A percentile compares a stretch with the other conserved stretches of the same genome.
Conservation (phyloP, 2,797 vertebrate species). For the Spatula clypeata region DNA sequence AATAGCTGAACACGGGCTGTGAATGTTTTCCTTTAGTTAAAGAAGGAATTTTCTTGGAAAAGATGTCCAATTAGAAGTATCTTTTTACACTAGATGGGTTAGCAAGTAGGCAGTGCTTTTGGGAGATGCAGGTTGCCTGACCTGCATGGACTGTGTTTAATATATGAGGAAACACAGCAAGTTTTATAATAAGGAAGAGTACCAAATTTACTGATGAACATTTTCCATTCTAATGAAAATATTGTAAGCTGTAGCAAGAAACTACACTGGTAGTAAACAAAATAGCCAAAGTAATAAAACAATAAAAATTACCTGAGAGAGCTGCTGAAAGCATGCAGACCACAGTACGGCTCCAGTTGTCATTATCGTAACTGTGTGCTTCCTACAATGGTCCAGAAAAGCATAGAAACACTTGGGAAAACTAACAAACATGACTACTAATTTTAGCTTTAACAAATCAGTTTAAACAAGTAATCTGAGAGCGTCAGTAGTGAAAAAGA, state of each 20-base stretch:
- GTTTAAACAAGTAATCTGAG: too few relatives aligned
- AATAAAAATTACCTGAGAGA: not conserved
- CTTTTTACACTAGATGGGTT: not conserved
- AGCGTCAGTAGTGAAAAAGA: too few relatives aligned
- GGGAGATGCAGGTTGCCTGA: not conserved
- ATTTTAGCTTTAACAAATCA: too few relatives aligned
- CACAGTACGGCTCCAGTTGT: too few relatives aligned
- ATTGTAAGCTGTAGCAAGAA: not conserved
- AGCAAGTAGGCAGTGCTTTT: not conserved
- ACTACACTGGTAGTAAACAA: rapidly evolving
- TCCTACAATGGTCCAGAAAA: too few relatives aligned
- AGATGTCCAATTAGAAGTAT: not conserved
- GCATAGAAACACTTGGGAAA: too few relatives aligned
- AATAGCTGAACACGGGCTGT: not conserved
- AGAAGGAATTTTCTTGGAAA: not conserved
- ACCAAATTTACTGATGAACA: not conserved
- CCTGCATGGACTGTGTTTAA: rapidly evolving
- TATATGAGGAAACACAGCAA: not conserved
- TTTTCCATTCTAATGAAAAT: not conserved
- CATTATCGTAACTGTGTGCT: too few relatives aligned
- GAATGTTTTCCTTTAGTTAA: not conserved
- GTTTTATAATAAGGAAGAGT: not conserved
- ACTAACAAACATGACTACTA: too few relatives aligned
- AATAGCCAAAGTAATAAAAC: not conserved
- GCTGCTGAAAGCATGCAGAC: too few relatives aligned